A percentile compares a stretch with the other conserved stretches of the same genome.
Conservation (phyloP, 2,797 vertebrate species). For the Falco naumanni region DNA sequence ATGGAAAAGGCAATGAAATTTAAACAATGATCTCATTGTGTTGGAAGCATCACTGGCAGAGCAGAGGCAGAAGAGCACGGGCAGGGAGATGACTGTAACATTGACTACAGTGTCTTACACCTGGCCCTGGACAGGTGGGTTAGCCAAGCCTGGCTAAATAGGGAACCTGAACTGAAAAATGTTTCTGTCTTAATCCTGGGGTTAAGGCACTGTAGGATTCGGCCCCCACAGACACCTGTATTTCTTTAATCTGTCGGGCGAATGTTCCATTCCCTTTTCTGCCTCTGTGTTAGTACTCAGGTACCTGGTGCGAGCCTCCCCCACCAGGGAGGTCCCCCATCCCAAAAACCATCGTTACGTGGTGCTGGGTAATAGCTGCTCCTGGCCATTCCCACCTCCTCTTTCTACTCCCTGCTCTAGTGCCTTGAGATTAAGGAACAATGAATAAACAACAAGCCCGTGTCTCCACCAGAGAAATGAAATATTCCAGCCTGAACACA, state of each 20-base stretch:
- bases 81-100: not conserved
- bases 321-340: not conserved
- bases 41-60: not conserved
- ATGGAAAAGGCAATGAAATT: slow-evolving; percentile 59
- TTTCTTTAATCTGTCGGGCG: not conserved
- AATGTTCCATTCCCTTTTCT: not conserved
- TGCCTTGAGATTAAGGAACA: not conserved
- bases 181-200: not conserved
- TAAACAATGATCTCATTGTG: not conserved
- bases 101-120: rapidly evolving
- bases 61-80: not conserved
- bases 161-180: not conserved
- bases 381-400: not conserved
- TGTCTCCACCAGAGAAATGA: not conserved
- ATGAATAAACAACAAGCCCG: not conserved
- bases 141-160: not conserved
- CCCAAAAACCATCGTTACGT: not conserved
- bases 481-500: not conserved
- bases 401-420: not conserved
- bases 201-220: not conserved
- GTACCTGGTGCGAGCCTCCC: not conserved
- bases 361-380: not conserved
- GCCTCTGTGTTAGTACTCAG: not conserved
- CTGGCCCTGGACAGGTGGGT: not conserved
- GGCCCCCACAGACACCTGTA: not conserved